These are phyloP conservation scores for Spodoptera frugiperda DNA, from an alignment of 1,140 invertebrate species.

Conservation along the genomic window DNA sequence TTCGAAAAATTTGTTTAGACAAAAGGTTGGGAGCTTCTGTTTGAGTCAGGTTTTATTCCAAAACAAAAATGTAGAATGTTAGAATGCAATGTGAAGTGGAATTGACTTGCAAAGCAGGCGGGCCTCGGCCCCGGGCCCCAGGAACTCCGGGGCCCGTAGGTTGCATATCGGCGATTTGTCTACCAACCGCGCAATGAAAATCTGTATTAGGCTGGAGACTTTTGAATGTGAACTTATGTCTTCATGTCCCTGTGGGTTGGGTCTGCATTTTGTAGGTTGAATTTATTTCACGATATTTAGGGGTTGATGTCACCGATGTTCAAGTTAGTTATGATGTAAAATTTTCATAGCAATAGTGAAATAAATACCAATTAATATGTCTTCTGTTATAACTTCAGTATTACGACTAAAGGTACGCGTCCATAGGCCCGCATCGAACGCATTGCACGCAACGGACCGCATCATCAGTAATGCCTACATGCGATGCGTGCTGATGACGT, in stretches of 20 bases:
- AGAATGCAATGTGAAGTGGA: constrained; percentile 49
- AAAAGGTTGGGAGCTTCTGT: constrained; percentile 24
- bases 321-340: too few relatives aligned
- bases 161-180: constrained; percentile 14
- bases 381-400: too few relatives aligned
- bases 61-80: constrained; percentile 41
- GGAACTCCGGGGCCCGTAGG: background rate
- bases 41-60: constrained; percentile 30
- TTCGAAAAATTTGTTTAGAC: constrained; percentile 25
- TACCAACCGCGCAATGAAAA: constrained; percentile 12
- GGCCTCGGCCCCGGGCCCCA: background rate
- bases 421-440: too few relatives aligned
- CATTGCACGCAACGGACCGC: too few relatives aligned
- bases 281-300: background rate
- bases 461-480: too few relatives aligned
- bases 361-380: too few relatives aligned
- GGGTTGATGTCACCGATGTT: background rate
- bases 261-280: background rate
- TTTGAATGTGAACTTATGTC: background rate
- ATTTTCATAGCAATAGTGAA: too few relatives aligned
- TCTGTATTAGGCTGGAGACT: constrained; percentile 24
- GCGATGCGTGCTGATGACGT: too few relatives aligned
- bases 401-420: too few relatives aligned
- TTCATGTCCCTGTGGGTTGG: background rate
- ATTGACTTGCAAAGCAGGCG: constrained; percentile 58